Conservation (phyloP, 2,113 vertebrate genomes). For the Syrmaticus mikado region DNA sequence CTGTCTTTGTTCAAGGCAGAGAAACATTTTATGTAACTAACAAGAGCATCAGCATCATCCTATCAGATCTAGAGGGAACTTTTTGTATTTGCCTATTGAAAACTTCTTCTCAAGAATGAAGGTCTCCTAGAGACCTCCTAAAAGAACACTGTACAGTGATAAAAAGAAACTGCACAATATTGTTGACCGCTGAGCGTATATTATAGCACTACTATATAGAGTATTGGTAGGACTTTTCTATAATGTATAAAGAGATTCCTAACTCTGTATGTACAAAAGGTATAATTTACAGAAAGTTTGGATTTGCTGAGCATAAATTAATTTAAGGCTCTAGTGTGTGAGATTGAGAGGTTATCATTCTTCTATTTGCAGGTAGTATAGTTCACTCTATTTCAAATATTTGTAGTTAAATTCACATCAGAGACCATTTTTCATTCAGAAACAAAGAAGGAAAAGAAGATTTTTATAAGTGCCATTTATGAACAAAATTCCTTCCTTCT, state of each 20-base stretch:
- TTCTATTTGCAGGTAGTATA: background rate
- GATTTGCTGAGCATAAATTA: background rate
- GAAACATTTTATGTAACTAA: background rate
- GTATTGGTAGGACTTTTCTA: background rate
- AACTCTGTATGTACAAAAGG: background rate
- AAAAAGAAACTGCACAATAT: background rate
- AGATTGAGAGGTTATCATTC: background rate
- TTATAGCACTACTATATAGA: background rate
- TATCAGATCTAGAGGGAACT: background rate
- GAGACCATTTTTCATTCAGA: background rate
- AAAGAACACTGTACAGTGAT: background rate
- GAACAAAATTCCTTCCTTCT: conserved; percentile 45
- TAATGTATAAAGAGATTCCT: background rate
- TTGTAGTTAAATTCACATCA: background rate
- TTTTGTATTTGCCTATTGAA: background rate
- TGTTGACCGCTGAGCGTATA: background rate
- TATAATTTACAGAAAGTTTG: background rate
- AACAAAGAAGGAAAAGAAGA: background rate
- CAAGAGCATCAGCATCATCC: background rate
- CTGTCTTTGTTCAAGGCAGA: background rate
- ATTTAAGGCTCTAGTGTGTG: background rate
- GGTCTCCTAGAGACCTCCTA: background rate
- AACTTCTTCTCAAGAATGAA: background rate
- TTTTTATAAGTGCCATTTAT: conserved; percentile 38
- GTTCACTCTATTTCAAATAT: conserved; percentile 10